Percentiles rank a stretch among this genome's conserved stretches.
Evolutionary conservation across 53 echinoderm and acorn worm species (phyloP).

Genomic region (Henricia sp.): DNA sequence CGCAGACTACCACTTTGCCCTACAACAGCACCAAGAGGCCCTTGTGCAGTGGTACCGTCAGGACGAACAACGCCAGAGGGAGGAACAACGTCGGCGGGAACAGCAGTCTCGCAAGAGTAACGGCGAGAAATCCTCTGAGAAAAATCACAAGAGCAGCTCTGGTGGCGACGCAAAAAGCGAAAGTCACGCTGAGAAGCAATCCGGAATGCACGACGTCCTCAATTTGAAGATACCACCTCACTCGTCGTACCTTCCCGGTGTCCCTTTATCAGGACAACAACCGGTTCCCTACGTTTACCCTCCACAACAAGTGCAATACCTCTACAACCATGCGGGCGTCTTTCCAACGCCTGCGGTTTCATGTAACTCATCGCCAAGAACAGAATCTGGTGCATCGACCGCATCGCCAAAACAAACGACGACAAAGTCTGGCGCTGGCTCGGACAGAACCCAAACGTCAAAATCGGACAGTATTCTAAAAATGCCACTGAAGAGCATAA

Average conservation of each 20-base stretch:
- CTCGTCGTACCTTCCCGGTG: constrained; percentile 64
- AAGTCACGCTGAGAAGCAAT: constrained; percentile 60
- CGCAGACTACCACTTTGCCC: constrained; percentile 68
- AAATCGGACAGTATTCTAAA: constrained; percentile 40
- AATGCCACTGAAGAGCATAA: constrained; percentile 80
- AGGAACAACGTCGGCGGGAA: constrained; percentile 61
- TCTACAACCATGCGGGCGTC: constrained; percentile 67
- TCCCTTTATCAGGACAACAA: constrained; percentile 68
- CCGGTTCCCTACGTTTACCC: constrained; percentile 79
- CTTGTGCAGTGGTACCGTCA: constrained; percentile 69
- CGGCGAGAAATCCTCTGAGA: constrained; percentile 29
- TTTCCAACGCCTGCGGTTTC: constrained; percentile 51
- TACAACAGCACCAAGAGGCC: constrained; percentile 85
- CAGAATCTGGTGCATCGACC: constrained; percentile 67
- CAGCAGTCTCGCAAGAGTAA: constrained; percentile 63
- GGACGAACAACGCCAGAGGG: constrained; percentile 67
- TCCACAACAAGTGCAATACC: constrained; percentile 82
- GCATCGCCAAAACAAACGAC: constrained; percentile 58
- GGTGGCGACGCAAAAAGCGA: constrained; percentile 62
- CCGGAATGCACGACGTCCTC: constrained; percentile 38
- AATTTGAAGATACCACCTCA: constrained; percentile 61
- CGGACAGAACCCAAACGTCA: constrained; percentile 53
- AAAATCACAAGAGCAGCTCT: constrained; percentile 41
- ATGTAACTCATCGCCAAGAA: constrained; percentile 50
- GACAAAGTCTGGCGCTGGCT: constrained; percentile 42